Percentiles rank a stretch among this genome's conserved stretches.
These are phyloP conservation scores for Nerophis ophidion DNA, from an alignment of 2,113 vertebrate species.

Conservation along the genomic window DNA sequence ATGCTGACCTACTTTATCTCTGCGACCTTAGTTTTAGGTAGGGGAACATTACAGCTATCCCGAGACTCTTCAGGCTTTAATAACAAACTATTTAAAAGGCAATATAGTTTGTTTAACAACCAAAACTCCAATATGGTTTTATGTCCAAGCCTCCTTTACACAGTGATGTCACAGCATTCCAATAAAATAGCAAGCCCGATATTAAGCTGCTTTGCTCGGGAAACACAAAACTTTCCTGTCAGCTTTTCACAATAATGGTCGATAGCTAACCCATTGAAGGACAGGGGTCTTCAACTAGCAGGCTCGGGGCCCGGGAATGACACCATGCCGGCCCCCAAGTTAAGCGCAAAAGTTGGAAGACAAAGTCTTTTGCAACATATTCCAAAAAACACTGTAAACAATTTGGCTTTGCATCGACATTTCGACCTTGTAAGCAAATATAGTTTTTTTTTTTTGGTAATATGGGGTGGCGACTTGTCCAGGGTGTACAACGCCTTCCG, in stretches of 20 bases:
- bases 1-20: background rate
- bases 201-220: background rate
- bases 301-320: too few relatives aligned
- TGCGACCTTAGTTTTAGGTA: constrained; percentile 3
- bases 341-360: too few relatives aligned
- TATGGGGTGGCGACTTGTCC: too few relatives aligned
- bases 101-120: background rate
- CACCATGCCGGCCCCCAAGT: too few relatives aligned
- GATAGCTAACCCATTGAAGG: too few relatives aligned
- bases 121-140: constrained; percentile 2
- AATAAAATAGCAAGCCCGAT: background rate
- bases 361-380: too few relatives aligned
- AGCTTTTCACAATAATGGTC: background rate
- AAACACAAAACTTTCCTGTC: background rate
- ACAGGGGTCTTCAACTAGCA: too few relatives aligned
- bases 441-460: too few relatives aligned
- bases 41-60: background rate
- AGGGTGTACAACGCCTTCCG: too few relatives aligned
- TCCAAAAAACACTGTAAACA: too few relatives aligned
- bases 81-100: constrained; percentile 3
- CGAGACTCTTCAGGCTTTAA: background rate
- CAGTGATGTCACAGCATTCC: background rate
- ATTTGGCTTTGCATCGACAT: too few relatives aligned
- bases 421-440: too few relatives aligned
- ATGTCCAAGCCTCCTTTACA: background rate